phyloP scores from a whole-genome alignment of 1,140 invertebrate genomes.

The Papilio dardanus region DNA sequence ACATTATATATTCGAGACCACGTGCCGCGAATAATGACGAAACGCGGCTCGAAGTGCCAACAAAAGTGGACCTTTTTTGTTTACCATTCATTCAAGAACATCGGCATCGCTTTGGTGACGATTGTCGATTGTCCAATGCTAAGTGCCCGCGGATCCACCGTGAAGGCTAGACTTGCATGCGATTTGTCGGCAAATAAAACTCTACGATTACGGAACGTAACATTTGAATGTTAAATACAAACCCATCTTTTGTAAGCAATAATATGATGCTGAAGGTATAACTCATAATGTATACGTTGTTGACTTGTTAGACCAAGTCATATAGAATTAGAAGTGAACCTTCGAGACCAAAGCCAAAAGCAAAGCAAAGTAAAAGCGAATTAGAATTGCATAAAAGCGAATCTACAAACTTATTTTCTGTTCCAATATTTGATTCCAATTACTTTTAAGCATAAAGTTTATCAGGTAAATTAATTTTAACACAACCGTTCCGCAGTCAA shows the following conservation, averaged over 20 bases:
- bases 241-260: background rate
- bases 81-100: constrained; percentile 58
- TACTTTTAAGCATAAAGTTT: background rate
- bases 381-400: background rate
- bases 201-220: constrained; percentile 22
- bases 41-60: constrained; percentile 64
- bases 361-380: no score
- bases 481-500: background rate
- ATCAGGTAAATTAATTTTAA: constrained; percentile 1
- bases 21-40: constrained; percentile 76
- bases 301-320: background rate
- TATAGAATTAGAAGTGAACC: background rate
- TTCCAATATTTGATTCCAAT: background rate
- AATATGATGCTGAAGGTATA: background rate
- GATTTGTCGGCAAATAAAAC: constrained; percentile 33
- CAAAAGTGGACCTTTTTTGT: constrained; percentile 73
- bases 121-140: constrained; percentile 51
- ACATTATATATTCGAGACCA: constrained; percentile 79
- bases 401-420: background rate
- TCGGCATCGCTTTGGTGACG: constrained; percentile 58
- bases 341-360: background rate
- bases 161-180: constrained; percentile 34
- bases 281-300: constrained; percentile 12
- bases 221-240: background rate
- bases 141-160: constrained; percentile 45